phyloP scores from a whole-genome alignment of 2,113 vertebrate species.

The Microcebus jonahi region DNA sequence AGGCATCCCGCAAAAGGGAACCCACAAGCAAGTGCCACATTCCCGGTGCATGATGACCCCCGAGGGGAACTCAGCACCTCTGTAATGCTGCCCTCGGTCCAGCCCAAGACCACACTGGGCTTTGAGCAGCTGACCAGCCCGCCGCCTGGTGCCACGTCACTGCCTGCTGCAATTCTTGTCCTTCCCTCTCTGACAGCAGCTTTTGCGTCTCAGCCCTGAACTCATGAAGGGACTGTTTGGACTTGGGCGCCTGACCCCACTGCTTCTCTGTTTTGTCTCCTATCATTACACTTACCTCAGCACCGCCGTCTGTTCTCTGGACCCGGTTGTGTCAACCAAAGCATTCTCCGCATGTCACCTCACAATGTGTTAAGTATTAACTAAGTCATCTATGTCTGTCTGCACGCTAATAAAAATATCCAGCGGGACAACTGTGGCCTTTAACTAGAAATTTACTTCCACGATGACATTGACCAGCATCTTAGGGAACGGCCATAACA shows the following conservation, averaged over 20 bases:
- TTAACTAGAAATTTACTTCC: constrained; percentile 47
- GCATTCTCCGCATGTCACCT: background rate
- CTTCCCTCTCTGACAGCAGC: background rate
- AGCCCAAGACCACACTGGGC: background rate
- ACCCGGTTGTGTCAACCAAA: background rate
- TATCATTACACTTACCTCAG: background rate
- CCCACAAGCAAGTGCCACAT: background rate
- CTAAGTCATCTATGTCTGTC: background rate
- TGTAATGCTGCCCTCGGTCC: background rate
- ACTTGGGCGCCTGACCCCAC: background rate
- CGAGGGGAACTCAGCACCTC: too few species aligned
- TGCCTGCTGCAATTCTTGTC: background rate
- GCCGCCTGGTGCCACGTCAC: rapidly evolving
- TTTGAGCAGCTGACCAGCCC: background rate
- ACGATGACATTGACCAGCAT: constrained; percentile 14
- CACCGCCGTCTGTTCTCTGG: background rate
- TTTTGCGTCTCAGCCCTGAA: background rate
- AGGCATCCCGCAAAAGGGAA: background rate
- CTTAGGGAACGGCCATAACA: background rate
- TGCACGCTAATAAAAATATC: constrained; percentile 46
- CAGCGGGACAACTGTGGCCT: background rate
- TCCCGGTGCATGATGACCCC: background rate
- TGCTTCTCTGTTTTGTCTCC: background rate
- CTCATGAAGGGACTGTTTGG: background rate
- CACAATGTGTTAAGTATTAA: constrained; percentile 26